Evolutionary conservation across 2,113 vertebrate species (phyloP).

Genomic region (Tonatia bakeri): DNA sequence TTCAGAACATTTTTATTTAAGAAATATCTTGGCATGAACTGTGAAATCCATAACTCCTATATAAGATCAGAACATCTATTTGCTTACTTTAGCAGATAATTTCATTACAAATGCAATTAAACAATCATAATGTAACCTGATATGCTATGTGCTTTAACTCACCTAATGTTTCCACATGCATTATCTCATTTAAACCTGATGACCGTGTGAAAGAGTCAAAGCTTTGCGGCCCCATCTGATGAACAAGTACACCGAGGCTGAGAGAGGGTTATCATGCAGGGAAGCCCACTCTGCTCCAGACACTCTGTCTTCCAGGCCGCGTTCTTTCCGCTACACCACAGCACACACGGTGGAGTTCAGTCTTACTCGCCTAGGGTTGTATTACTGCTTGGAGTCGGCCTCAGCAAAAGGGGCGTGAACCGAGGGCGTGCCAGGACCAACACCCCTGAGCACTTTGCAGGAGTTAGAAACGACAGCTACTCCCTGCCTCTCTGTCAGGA

Average conservation of each 20-base stretch:
- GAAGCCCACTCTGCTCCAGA: not conserved
- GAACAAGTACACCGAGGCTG: not conserved
- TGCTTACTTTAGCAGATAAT: not conserved
- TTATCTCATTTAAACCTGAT: not conserved
- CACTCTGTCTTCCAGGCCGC: not conserved
- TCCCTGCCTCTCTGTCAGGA: not conserved
- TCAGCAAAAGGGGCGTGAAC: not conserved
- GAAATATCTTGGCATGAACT: not conserved
- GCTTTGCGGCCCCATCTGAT: not conserved
- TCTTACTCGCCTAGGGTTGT: not conserved
- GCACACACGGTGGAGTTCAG: not conserved
- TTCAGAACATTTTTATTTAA: slow-evolving; percentile 10
- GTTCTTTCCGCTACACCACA: not conserved
- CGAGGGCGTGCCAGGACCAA: not conserved
- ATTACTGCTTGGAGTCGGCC: not conserved
- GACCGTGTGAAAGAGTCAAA: not conserved
- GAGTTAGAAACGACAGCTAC: not conserved
- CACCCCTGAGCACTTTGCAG: not conserved
- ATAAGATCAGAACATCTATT: not conserved
- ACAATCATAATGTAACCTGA: not conserved
- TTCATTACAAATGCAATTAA: not conserved
- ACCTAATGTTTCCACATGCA: not conserved
- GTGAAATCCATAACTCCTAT: not conserved
- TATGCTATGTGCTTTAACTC: not conserved
- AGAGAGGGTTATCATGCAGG: not conserved